Evolutionary conservation across 2,113 vertebrate genomes (phyloP).

Genomic region (Planiliza haematocheilus): DNA sequence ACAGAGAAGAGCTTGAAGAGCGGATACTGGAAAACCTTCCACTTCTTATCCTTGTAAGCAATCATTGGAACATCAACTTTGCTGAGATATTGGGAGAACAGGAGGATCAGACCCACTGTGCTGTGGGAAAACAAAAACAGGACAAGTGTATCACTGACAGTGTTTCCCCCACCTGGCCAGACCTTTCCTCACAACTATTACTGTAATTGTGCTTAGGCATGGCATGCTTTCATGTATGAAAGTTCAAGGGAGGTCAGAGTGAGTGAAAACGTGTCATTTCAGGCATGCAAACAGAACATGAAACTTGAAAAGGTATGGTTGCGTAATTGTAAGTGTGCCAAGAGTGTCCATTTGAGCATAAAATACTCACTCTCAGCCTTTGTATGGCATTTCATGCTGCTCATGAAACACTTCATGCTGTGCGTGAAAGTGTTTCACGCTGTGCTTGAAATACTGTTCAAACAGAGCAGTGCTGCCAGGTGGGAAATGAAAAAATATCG

Average conservation of each 20-base stretch:
- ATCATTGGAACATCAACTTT: constrained; percentile 82
- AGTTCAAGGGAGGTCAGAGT: neutral
- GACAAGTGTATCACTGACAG: constrained; percentile 5
- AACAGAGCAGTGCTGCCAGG: too few relatives aligned
- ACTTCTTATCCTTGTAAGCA: constrained; percentile 83
- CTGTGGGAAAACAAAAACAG: constrained; percentile 67
- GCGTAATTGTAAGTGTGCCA: neutral
- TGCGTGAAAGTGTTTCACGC: too few relatives aligned
- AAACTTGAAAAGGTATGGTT: neutral
- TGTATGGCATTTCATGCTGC: constrained; percentile 9
- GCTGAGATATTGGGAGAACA: constrained; percentile 86
- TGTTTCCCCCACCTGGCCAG: neutral
- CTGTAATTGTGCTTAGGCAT: neutral
- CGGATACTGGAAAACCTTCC: constrained; percentile 83
- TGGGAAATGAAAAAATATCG: too few relatives aligned
- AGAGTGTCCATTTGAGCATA: neutral
- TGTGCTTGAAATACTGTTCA: too few relatives aligned
- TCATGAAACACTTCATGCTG: neutral
- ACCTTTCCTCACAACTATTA: neutral
- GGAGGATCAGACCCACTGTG: constrained; percentile 83
- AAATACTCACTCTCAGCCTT: neutral
- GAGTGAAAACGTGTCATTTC: constrained; percentile 24
- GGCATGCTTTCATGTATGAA: neutral
- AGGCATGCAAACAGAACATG: neutral
- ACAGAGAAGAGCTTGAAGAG: constrained; percentile 87